Evolutionary conservation across 2,888 invertebrate species (phyloP), one percentile per base, ranked within the genome.

Genomic region (Brassicogethes aeneus): DNA sequence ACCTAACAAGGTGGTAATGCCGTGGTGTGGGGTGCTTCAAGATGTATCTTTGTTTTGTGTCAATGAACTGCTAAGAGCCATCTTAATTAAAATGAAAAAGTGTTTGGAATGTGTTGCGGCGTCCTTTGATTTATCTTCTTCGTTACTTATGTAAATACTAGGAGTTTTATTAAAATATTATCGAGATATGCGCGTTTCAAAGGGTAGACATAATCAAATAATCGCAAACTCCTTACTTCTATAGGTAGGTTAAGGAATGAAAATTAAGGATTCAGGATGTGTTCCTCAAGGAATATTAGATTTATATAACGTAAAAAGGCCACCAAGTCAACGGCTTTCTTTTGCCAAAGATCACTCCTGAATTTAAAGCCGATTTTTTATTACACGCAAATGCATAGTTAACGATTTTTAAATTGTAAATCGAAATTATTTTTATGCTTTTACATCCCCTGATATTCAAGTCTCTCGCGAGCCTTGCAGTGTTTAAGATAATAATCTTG

Each of bases 321-420:
- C 5, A 23, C 23, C 23, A 10, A 23, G 23, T 23, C 23, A 23
- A 23, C 23, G 23, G 5, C 23, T 23, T 10, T 10, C 23, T 23
- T 23, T 23, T 10, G 23, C 23, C 23, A 10, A 23, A 23, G 23
- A 23, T 23, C 23, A 23, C 23, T 23, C 10, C 23, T 23, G 23
- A 23, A 23, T 23, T 23, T 23, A 23, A 23, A 23, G 10, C 5
- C 10, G 5, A 23, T 23, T 23, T 23, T 23, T 23, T 23, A 23
- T 23, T 23, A 23, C 23, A 23, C 23, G 23, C 23, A 23, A 23
- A 23, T 23, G 23, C 23, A 23, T 23, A 23, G 23, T 23, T 23
- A 23, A 23, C 23, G 23, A 23, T 23, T 23, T 23, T 10, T 10
- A 23, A 10, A 23, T 23, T 23, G n/a, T n/a, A n/a, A n/a, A n/a